phyloP scores from a whole-genome alignment of 2,113 vertebrate genomes.

The Gyps fulvus region DNA sequence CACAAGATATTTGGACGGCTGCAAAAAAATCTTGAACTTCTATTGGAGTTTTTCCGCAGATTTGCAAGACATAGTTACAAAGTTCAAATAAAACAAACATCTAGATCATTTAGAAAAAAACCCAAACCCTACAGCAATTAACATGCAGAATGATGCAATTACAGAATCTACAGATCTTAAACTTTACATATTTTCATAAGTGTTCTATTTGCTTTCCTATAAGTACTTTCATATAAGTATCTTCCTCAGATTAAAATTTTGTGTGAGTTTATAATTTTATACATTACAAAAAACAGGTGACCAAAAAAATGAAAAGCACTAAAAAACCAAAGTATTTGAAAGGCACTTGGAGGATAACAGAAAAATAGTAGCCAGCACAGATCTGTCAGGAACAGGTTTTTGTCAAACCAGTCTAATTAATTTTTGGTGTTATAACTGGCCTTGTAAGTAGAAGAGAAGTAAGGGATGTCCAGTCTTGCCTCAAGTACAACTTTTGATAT shows the following conservation, averaged over 20 bases:
- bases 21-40: background rate
- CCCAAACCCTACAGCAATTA: background rate
- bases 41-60: background rate
- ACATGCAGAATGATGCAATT: background rate
- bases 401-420: background rate
- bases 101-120: background rate
- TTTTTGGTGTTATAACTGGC: background rate
- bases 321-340: background rate
- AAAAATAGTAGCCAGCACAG: background rate
- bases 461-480: background rate
- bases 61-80: background rate
- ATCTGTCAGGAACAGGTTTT: background rate
- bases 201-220: background rate
- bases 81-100: background rate
- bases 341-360: background rate
- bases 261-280: background rate
- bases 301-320: background rate
- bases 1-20: background rate
- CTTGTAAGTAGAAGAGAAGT: background rate
- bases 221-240: background rate
- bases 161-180: background rate
- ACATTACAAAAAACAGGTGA: background rate
- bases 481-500: background rate
- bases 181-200: background rate
- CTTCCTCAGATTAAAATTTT: background rate